Base-by-base conservation (phyloP, 1,140 invertebrate genomes). In the Paralvinella palmiformis region DNA sequence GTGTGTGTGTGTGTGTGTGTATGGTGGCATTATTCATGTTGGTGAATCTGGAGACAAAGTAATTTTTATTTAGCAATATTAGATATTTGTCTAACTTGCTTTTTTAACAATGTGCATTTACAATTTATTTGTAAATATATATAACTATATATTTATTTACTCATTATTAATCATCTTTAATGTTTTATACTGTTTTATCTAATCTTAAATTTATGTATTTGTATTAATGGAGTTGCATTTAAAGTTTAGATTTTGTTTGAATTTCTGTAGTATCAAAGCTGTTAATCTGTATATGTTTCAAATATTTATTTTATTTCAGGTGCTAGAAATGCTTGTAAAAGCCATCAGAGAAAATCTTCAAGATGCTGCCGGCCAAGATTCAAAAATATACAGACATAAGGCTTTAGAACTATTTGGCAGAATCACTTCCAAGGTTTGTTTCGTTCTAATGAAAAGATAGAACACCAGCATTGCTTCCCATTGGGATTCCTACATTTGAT, bases 331-430 rank as follows among this genome's bases (percentile, higher is more conserved):
- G 57, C 76, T 96, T 27, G 87, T 89, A 0, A 85, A 85, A 67
- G 88, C 88, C 17, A 84, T 95, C 29, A 70, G 85, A 5, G 81
- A 88, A 41, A 84, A 90, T 66, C 74, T 85, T 27, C 73, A 79
- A 7, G 88, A 89, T 72, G 76, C 82, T 3, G 76, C 86, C 56
- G 84, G 84, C 2, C 80, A 83, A 59, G 73, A 83, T 61, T 71
- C 83, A 3, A 79, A 79, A 45, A 83, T 81, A 20, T 73, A 82
- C 7, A 73, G 71, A 60, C 85, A 87, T 68, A 85, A 87, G 70
- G 79, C 86, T 0, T 77, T 89, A 22, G 85, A 91, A 73, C 83
- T 96, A 29, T 87, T 96, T 74, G 92, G 91, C 1, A 84, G 90
- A 64, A 85, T 96, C 29, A 91, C 91, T 27, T 80, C 78, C 10